Conservation (phyloP, 2,113 vertebrate genomes). For the Gallinago paraguaiae region DNA sequence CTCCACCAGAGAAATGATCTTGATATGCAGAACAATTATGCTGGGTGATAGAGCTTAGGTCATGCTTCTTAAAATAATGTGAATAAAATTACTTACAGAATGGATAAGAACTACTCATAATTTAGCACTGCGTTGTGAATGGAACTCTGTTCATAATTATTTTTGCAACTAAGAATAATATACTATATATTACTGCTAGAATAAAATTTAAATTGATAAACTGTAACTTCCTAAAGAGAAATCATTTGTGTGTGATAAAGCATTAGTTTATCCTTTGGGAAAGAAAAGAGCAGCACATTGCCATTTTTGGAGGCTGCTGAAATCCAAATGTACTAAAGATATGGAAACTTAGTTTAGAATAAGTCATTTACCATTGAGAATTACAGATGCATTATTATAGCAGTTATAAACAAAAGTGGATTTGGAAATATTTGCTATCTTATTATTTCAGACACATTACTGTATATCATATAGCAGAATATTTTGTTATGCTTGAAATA, state of each 20-base stretch:
- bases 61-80: constrained; percentile 40
- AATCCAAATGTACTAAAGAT: neutral
- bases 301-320: constrained; percentile 4
- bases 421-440: neutral
- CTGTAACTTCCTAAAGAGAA: neutral
- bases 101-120: constrained; percentile 3
- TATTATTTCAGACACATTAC: neutral
- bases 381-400: neutral
- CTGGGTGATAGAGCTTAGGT: constrained; percentile 31
- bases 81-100: constrained; percentile 52
- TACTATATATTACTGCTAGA: constrained; percentile 31
- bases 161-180: constrained; percentile 53
- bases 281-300: neutral
- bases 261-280: constrained; percentile 32
- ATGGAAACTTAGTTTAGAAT: neutral
- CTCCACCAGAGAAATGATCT: constrained; percentile 5
- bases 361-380: neutral
- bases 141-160: constrained; percentile 11
- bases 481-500: neutral
- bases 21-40: constrained; percentile 25
- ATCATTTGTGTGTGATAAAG: constrained; percentile 4
- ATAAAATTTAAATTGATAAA: constrained; percentile 44
- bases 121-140: constrained; percentile 22
- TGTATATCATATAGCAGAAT: neutral
- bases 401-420: neutral